Conservation (phyloP, 1,140 invertebrate genomes). For the Pachyrhynchus sulphureomaculatus region DNA sequence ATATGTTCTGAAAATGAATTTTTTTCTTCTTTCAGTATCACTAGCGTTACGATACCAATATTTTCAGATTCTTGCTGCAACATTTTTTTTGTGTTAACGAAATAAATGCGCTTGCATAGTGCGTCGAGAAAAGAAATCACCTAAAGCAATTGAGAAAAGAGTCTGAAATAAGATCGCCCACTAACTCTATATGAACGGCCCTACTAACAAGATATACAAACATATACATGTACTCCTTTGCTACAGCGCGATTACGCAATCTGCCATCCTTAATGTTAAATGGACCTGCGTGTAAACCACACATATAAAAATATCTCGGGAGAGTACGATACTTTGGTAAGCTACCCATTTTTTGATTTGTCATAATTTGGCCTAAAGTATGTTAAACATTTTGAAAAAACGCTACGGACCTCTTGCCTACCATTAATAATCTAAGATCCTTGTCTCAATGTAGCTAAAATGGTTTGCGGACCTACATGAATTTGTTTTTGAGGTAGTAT, state of each 20-base stretch:
- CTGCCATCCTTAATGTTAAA: not conserved
- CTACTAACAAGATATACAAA: not conserved
- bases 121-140: constrained; percentile 42
- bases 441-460: constrained; percentile 26
- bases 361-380: constrained; percentile 5
- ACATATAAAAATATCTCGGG: constrained; percentile 31
- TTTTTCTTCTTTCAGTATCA: too few species aligned
- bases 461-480: constrained; percentile 40
- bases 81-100: constrained; percentile 39
- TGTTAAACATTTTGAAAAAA: constrained; percentile 5
- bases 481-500: constrained; percentile 45
- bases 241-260: not conserved
- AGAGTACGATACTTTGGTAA: constrained; percentile 3
- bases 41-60: too few species aligned
- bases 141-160: constrained; percentile 46
- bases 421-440: constrained; percentile 33
- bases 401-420: not conserved
- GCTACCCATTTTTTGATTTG: constrained; percentile 18
- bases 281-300: not conserved
- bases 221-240: not conserved
- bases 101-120: constrained; percentile 32
- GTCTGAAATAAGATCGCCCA: not conserved
- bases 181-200: not conserved
- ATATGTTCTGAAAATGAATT: too few species aligned
- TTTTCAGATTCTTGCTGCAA: too few species aligned